Base-by-base conservation (phyloP, 1,140 invertebrate genomes). In the Conus ventricosus region DNA sequence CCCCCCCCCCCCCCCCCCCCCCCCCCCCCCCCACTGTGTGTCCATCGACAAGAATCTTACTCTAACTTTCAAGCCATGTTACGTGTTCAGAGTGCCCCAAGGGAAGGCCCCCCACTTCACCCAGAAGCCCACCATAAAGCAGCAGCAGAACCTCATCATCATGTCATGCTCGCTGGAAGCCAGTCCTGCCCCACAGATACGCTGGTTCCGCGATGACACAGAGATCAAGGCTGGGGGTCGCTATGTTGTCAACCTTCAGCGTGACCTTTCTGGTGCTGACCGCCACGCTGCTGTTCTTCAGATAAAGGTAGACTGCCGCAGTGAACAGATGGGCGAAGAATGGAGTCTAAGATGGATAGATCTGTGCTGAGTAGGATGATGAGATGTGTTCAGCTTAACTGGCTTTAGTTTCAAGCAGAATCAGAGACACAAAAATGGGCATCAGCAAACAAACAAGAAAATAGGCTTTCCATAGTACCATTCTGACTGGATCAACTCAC, bases 91-190 rank as follows among this genome's bases (percentile, higher is more conserved):
- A 71, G 67, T 71, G 15, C 20, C 91, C 55, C 90, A 93, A 76
- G 94, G 94, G 25, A 95, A 94, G 87, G 98, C 99, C 89, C 99
- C 99, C 84, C 98, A 98, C 82, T 99, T 99, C 96, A 97, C 98
- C 91, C 98, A 99, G 95, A 99, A 99, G 96, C 99, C 99, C 75
- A 97, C 97, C 95, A 99, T 99, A 95, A 98, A 99, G 96, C 99
- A 99, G 93, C 99, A 99, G 95, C 98, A 92, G 54, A 93, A 92
- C 63, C 87, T 90, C 57, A 91, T 95, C 6, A 84, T 93, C 6
- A 93, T 95, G 93, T 93, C 92, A 0, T 94, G 94, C 87, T 84
- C 91, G 8, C 84, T 95, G 25, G 94, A 95, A 87, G 92, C 93
- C 23, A 92, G 92, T 82, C 94, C 94, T 39, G 88, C 90, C n/a